These are phyloP conservation scores for Salpingus planirostris DNA, from an alignment of 2,888 invertebrate genomes.

Conservation along the genomic window DNA sequence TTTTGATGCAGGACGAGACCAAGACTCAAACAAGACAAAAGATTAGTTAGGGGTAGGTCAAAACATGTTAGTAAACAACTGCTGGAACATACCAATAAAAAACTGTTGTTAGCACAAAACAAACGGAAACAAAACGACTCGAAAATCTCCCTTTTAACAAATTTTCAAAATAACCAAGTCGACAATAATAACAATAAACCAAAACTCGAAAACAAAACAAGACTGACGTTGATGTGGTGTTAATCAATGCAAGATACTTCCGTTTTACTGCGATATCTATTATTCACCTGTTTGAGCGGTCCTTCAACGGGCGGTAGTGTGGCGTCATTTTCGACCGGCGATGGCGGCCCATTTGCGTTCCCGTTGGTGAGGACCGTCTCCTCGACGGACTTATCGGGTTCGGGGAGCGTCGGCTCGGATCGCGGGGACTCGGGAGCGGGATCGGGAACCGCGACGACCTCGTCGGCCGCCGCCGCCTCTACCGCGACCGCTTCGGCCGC, in stretches of 20 bases:
- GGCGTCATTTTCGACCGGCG: slow-evolving; percentile 38
- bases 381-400: slow-evolving; percentile 18
- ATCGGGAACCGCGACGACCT: slow-evolving; percentile 39
- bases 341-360: slow-evolving; percentile 36
- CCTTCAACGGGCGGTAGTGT: slow-evolving; percentile 47
- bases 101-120: slow-evolving; percentile 21
- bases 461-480: slow-evolving; percentile 40
- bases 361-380: slow-evolving; percentile 36
- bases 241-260: slow-evolving; percentile 26
- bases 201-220: slow-evolving; percentile 20
- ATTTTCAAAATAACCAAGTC: slow-evolving; percentile 1
- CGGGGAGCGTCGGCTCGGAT: slow-evolving; percentile 13
- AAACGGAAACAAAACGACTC: slow-evolving; percentile 4
- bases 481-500: slow-evolving; percentile 37
- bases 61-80: slow-evolving; percentile 21
- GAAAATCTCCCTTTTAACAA: neutral
- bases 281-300: slow-evolving; percentile 48
- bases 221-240: no score
- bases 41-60: no score
- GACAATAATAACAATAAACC: slow-evolving; percentile 8
- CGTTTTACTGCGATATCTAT: slow-evolving; percentile 23
- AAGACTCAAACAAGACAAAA: no score
- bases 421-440: slow-evolving; percentile 21
- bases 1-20: no score
- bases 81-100: slow-evolving; percentile 12